Evolutionary conservation across 2,888 invertebrate species (phyloP).

Genomic region (Diploptera punctata): DNA sequence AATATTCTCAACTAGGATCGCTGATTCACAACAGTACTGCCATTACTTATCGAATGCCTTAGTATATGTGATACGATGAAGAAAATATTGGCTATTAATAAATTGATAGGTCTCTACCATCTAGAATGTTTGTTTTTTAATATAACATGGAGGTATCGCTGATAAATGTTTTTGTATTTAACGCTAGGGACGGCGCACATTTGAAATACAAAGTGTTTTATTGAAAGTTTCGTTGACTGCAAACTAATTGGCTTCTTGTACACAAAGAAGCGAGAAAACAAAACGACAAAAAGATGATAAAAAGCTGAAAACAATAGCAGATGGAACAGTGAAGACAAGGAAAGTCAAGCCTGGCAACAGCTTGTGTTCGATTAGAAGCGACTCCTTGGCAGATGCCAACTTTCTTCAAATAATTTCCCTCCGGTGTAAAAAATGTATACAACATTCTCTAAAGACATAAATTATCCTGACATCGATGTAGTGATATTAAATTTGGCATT

Average conservation of each 20-base stretch:
- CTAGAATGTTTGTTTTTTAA: too few relatives aligned
- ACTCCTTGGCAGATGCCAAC: not conserved
- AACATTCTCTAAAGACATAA: not conserved
- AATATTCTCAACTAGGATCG: too few relatives aligned
- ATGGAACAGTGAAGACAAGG: not conserved
- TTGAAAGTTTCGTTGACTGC: not conserved
- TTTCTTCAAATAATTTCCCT: conserved; percentile 8
- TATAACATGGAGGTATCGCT: too few relatives aligned
- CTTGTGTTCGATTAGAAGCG: not conserved
- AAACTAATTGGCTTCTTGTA: not conserved
- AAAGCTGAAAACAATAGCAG: conserved; percentile 8
- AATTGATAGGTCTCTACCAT: too few relatives aligned
- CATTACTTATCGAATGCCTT: too few relatives aligned
- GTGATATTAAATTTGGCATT: too few relatives aligned
- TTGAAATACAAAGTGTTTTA: not conserved
- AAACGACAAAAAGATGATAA: not conserved
- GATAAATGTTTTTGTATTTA: too few relatives aligned
- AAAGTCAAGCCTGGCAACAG: not conserved
- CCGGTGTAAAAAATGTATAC: not conserved
- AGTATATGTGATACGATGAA: too few relatives aligned
- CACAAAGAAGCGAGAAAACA: not conserved
- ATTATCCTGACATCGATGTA: too few relatives aligned
- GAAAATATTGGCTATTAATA: too few relatives aligned
- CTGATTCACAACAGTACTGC: too few relatives aligned
- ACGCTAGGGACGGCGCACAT: not conserved